phyloP scores from a whole-genome alignment of 2,797 vertebrate species.

The Acridotheres tristis region DNA sequence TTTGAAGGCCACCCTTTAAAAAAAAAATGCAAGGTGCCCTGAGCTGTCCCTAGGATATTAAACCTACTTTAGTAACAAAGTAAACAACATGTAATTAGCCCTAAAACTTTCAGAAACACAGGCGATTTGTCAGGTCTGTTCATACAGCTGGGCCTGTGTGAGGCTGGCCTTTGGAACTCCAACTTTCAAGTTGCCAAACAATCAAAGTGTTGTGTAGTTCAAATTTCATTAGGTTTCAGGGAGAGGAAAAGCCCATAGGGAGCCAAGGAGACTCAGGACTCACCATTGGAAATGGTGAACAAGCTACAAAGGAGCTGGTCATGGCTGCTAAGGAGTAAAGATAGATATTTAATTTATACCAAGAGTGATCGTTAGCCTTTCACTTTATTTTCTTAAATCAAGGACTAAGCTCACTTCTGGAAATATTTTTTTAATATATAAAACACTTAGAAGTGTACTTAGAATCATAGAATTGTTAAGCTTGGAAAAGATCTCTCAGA shows the following conservation, averaged over 20 bases:
- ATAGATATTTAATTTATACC: neutral
- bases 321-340: neutral
- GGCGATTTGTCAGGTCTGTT: neutral
- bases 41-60: neutral
- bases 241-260: neutral
- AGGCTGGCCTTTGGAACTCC: neutral
- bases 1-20: neutral
- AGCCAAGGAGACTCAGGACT: neutral
- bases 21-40: neutral
- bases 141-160: neutral
- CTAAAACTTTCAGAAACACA: neutral
- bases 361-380: neutral
- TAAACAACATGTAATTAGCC: neutral
- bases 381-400: neutral
- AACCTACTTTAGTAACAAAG: neutral
- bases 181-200: neutral
- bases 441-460: neutral
- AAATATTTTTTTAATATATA: neutral
- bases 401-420: neutral
- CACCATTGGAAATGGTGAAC: neutral
- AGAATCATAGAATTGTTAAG: neutral
- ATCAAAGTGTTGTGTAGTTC: neutral
- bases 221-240: neutral
- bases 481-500: neutral
- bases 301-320: neutral